phyloP scores from a whole-genome alignment of 2,888 invertebrate species.

The Calameuta filiformis region DNA sequence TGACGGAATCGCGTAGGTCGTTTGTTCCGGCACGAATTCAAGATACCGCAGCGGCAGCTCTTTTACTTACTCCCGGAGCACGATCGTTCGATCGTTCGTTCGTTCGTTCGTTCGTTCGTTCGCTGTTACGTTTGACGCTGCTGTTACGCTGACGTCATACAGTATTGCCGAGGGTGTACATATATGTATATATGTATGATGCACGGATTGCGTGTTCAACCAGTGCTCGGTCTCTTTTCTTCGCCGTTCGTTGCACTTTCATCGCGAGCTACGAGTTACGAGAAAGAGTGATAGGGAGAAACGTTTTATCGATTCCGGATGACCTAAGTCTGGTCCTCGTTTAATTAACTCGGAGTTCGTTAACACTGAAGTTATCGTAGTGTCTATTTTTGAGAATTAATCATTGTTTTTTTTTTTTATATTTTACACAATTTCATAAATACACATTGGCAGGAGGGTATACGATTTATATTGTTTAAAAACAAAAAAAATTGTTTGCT shows the following conservation, averaged over 20 bases:
- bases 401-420: too few relatives aligned
- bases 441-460: too few relatives aligned
- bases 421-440: not conserved
- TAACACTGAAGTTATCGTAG: not conserved
- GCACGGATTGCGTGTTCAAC: not conserved
- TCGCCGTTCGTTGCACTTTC: not conserved
- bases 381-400: too few relatives aligned
- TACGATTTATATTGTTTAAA: not conserved
- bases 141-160: too few relatives aligned
- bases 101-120: too few relatives aligned
- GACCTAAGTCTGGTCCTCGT: not conserved
- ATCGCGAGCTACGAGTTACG: not conserved
- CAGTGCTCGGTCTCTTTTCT: not conserved
- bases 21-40: too few relatives aligned
- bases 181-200: not conserved
- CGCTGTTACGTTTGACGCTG: too few relatives aligned
- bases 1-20: constrained; percentile 6
- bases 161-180: not conserved
- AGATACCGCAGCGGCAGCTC: too few relatives aligned
- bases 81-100: too few relatives aligned
- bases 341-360: not conserved
- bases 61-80: too few relatives aligned
- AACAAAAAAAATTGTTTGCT: not conserved
- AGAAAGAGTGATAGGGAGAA: not conserved
- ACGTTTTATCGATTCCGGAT: not conserved